Conservation (phyloP, 2,888 invertebrate species). For the Gastracanthus pulcherrimus region DNA sequence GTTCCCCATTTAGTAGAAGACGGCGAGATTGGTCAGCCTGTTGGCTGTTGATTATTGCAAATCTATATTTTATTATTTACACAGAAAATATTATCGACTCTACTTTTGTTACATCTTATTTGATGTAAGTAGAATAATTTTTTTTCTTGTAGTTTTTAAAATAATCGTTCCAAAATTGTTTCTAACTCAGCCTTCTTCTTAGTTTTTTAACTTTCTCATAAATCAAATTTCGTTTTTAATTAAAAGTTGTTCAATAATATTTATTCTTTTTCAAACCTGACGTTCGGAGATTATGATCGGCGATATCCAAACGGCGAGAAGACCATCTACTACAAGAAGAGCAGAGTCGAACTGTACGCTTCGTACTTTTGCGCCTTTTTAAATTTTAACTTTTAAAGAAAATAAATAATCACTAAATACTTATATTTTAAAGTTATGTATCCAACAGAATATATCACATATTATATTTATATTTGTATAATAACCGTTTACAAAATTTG, state of each 20-base stretch:
- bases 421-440: no score
- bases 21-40: no score
- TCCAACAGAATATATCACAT: no score
- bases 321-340: slow-evolving; percentile 85
- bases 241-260: not conserved
- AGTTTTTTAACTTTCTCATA: not conserved
- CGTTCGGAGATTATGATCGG: slow-evolving; percentile 80
- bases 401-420: no score
- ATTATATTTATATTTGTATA: no score
- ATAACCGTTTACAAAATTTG: no score
- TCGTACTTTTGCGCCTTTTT: slow-evolving; percentile 86
- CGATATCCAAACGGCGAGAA: slow-evolving; percentile 88
- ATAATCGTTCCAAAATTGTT: not conserved
- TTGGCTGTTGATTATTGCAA: no score
- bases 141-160: not conserved
- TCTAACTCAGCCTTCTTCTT: not conserved
- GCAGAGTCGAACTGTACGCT: slow-evolving; percentile 87
- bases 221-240: not conserved
- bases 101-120: no score
- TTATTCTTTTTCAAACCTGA: not conserved
- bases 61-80: no score
- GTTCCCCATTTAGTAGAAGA: no score
- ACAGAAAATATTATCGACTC: no score
- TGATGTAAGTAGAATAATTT: not conserved
- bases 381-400: no score